Conservation (phyloP, 2,113 vertebrate genomes). For the Zosterops pallidus region DNA sequence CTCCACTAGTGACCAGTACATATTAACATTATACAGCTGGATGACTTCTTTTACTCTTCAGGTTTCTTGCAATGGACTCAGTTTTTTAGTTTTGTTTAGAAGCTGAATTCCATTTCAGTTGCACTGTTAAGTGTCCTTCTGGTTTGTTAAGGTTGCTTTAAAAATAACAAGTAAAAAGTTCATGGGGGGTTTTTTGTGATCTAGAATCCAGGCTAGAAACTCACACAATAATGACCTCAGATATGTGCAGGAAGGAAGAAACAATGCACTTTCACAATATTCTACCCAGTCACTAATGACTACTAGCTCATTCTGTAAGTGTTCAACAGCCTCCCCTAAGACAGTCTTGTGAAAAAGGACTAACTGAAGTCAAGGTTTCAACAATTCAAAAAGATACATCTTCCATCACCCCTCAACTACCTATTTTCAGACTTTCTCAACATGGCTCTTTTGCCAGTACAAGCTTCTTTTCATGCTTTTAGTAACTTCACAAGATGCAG, state of each 20-base stretch:
- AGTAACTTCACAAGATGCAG: background rate
- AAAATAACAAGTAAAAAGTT: background rate
- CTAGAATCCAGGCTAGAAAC: background rate
- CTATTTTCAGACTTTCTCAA: background rate
- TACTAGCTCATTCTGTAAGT: background rate
- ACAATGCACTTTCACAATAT: background rate
- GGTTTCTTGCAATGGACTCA: background rate
- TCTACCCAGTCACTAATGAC: background rate
- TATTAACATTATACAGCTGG: background rate
- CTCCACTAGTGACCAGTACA: background rate
- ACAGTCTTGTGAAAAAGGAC: background rate
- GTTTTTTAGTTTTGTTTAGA: background rate
- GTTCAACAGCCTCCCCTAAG: background rate
- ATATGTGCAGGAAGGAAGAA: background rate
- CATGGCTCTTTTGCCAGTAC: background rate
- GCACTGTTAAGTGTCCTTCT: background rate
- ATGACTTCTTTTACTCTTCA: background rate
- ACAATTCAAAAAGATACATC: background rate
- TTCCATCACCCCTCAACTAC: background rate
- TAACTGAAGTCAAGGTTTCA: background rate
- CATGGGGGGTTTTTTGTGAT: background rate
- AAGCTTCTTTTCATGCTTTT: background rate
- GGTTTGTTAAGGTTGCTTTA: background rate
- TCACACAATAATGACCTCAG: background rate
- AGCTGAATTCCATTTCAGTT: background rate